A percentile compares a stretch with the other conserved stretches of the same genome.
Conservation (phyloP, 2,113 vertebrate species). For the Nothocercus julius region DNA sequence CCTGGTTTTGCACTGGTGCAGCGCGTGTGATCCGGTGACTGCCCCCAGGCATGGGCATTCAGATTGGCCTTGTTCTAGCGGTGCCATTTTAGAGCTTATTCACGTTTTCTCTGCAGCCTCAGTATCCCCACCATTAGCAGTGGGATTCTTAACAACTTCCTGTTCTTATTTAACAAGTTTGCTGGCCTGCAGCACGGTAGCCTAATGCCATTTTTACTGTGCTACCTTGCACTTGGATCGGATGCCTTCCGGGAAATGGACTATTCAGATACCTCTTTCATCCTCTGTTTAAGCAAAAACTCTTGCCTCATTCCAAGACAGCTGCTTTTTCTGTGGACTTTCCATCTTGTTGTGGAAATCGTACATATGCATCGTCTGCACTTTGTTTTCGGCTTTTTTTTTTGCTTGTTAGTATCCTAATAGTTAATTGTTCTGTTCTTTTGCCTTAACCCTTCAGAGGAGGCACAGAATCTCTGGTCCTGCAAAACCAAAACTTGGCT, state of each 20-base stretch:
- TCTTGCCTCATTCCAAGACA: slow-evolving; percentile 19
- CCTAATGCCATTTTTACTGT: slow-evolving; percentile 53
- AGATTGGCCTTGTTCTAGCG: not conserved
- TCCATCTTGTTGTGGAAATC: slow-evolving; percentile 26
- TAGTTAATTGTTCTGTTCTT: not conserved
- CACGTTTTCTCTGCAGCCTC: not conserved
- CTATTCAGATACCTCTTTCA: slow-evolving; percentile 46
- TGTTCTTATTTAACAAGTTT: slow-evolving; percentile 23
- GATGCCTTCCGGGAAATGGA: slow-evolving; percentile 41
- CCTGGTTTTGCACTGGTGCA: not conserved
- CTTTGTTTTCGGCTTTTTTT: slow-evolving; percentile 4
- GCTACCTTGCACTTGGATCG: not conserved
- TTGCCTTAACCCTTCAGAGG: not conserved
- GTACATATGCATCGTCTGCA: not conserved
- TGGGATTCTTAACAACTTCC: not conserved
- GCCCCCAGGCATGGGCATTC: not conserved
- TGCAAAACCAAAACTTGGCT: not conserved
- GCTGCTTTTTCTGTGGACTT: slow-evolving; percentile 35
- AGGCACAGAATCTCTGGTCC: accelerated
- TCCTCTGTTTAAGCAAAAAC: not conserved
- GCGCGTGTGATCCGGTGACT: not conserved
- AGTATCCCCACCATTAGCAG: not conserved
- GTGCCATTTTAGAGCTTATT: not conserved
- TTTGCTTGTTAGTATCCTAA: not conserved
- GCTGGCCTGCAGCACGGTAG: slow-evolving; percentile 35